These are phyloP conservation scores for Microplitis deprimator DNA, from an alignment of 2,888 invertebrate genomes.

Conservation along the genomic window DNA sequence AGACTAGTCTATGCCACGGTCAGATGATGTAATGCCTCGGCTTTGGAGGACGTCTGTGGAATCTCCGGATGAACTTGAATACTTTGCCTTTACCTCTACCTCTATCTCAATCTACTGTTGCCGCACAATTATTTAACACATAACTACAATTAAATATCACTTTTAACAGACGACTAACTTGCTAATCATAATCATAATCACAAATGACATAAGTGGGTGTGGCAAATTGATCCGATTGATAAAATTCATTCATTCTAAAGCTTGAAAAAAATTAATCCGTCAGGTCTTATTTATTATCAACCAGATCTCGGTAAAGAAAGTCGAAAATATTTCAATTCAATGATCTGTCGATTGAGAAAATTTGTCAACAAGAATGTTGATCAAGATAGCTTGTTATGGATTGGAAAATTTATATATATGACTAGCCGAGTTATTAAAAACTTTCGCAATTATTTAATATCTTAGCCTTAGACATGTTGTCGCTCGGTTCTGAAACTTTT, in stretches of 20 bases:
- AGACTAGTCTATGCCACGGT: constrained; percentile 9
- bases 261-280: too few species aligned
- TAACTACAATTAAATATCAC: too few species aligned
- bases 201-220: constrained; percentile 9
- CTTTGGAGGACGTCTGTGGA: constrained; percentile 27
- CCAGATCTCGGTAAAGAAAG: not conserved
- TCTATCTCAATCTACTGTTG: too few species aligned
- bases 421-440: not conserved
- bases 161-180: too few species aligned
- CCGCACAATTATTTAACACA: too few species aligned
- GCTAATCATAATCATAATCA: not conserved
- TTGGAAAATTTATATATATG: not conserved
- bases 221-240: not conserved
- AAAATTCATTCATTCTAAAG: not conserved
- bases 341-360: not conserved
- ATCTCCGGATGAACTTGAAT: constrained; percentile 31
- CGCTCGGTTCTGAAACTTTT: not conserved
- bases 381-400: not conserved
- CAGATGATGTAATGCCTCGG: constrained; percentile 18
- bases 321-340: constrained; percentile 3
- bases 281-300: too few species aligned
- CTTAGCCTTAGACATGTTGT: not conserved
- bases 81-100: not conserved
- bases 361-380: not conserved
- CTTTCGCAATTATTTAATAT: not conserved